Conservation (phyloP, 2,797 vertebrate genomes). For the Eulemur mongoz region DNA sequence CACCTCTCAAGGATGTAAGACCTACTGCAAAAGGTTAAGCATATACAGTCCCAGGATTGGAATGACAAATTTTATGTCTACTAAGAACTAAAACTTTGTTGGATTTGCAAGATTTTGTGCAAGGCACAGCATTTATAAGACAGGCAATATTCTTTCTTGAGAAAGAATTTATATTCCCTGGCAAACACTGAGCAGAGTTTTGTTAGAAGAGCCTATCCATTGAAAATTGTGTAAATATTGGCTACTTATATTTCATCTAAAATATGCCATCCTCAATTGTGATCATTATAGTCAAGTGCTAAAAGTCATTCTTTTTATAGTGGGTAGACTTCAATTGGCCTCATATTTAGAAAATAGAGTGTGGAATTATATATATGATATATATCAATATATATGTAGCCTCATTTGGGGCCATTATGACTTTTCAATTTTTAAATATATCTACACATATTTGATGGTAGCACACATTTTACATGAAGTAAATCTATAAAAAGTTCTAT, state of each 20-base stretch:
- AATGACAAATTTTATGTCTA: constrained; percentile 67
- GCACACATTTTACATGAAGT: not conserved
- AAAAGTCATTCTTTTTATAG: not conserved
- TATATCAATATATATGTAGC: not conserved
- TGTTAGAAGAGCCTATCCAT: constrained; percentile 23
- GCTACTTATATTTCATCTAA: not conserved
- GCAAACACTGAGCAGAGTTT: constrained; percentile 60
- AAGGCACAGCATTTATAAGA: constrained; percentile 66
- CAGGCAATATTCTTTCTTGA: constrained; percentile 64
- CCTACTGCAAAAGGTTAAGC: constrained; percentile 53
- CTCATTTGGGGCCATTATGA: not conserved
- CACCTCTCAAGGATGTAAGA: not conserved
- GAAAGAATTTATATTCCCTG: constrained; percentile 64
- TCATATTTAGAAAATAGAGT: not conserved
- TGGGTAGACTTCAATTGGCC: not conserved
- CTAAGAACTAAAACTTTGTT: constrained; percentile 60
- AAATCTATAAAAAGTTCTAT: not conserved
- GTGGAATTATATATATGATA: not conserved
- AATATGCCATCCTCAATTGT: not conserved
- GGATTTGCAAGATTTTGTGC: constrained; percentile 76
- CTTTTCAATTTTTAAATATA: not conserved
- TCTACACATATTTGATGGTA: not conserved
- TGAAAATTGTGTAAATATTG: constrained; percentile 61
- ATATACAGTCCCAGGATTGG: constrained; percentile 26
- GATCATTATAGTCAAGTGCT: not conserved